Base-by-base conservation (phyloP, 2,888 invertebrate species). In the Cartodere bifasciata region DNA sequence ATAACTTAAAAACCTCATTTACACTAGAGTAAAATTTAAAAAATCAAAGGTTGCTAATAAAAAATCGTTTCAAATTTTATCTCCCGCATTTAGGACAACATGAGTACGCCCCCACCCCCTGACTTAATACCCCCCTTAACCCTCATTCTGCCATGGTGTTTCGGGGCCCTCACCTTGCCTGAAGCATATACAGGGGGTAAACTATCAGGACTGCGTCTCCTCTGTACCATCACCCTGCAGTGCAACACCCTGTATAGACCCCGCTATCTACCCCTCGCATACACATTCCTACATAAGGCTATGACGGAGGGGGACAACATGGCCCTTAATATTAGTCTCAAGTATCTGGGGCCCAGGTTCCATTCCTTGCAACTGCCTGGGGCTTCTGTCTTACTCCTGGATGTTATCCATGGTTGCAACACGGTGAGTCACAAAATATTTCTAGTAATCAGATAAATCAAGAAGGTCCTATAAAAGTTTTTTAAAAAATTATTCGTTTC, bases 121-220 rank as follows among this genome's bases (percentile, higher is more conserved):
- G 72, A 75, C 36, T 61, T 83, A 29, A 74, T 84, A 40, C 87
- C 87, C 29, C 94, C 94, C 1, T 65, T 91, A 45, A 81, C 84
- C 38, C 69, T 91, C 39, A 80, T 92, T 48, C 75, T 90, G 24
- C 87, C 92, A 11, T 95, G 94, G 94, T 87, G 94, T 55, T 87
- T 92, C 58, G 86, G 90, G 55, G 88, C 88, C 2, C 67, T 88
- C 30, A 68, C 73, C n/a, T 60, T 90, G 42, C 75, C 83, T 25
- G 70, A 66, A 36, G 60, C 73, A 22, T 88, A 77, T 60, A 80
- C 72, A 49, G 44, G 68, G 35, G 94, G 94, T 31, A 90, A 88
- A 60, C 60, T 94, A 35, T 73, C 79, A 47, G 92, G 94, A 0
- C 72, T 88, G 47, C 78, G 87, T 45, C 62, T 95, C 42, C 70